These are phyloP conservation scores for Pseudorasbora parva DNA, from an alignment of 2,113 vertebrate species.

Conservation along the genomic window DNA sequence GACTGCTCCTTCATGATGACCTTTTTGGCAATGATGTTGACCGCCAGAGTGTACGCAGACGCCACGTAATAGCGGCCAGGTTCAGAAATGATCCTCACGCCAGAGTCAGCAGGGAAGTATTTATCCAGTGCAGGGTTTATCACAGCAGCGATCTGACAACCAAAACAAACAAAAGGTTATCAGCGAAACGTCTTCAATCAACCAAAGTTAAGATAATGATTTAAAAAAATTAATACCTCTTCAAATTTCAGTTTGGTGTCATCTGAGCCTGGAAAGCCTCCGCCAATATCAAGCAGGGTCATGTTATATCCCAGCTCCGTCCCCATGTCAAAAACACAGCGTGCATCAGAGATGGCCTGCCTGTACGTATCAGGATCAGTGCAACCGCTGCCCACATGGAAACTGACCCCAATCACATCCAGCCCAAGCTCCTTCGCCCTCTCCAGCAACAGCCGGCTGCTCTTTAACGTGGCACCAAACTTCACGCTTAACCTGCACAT, in stretches of 20 bases:
- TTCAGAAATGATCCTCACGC: conserved; percentile 89
- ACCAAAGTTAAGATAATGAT: background rate
- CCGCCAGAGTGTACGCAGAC: conserved; percentile 92
- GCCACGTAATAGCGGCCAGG: conserved; percentile 96
- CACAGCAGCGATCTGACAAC: conserved; percentile 83
- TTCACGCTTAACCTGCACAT: conserved; percentile 94
- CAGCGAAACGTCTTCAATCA: background rate
- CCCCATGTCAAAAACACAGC: conserved; percentile 94
- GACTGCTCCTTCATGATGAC: conserved; percentile 86
- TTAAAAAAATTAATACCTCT: conserved; percentile 80
- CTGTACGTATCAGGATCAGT: conserved; percentile 88
- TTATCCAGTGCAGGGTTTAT: conserved; percentile 94
- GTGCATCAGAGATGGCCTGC: conserved; percentile 92
- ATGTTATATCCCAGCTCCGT: conserved; percentile 89
- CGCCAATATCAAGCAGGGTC: conserved; percentile 94
- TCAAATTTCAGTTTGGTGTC: conserved; percentile 94
- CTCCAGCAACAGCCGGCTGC: conserved; percentile 89
- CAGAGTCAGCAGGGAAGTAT: conserved; percentile 88
- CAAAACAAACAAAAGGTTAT: background rate
- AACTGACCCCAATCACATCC: conserved; percentile 92
- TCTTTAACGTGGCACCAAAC: conserved; percentile 92
- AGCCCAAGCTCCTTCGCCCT: conserved; percentile 88
- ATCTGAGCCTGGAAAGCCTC: conserved; percentile 97
- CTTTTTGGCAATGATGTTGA: conserved; percentile 98
- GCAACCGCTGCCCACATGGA: conserved; percentile 97